Percentiles rank a stretch among this genome's conserved stretches.
phyloP scores from a whole-genome alignment of 2,113 vertebrate genomes.

The Nettapus auritus region DNA sequence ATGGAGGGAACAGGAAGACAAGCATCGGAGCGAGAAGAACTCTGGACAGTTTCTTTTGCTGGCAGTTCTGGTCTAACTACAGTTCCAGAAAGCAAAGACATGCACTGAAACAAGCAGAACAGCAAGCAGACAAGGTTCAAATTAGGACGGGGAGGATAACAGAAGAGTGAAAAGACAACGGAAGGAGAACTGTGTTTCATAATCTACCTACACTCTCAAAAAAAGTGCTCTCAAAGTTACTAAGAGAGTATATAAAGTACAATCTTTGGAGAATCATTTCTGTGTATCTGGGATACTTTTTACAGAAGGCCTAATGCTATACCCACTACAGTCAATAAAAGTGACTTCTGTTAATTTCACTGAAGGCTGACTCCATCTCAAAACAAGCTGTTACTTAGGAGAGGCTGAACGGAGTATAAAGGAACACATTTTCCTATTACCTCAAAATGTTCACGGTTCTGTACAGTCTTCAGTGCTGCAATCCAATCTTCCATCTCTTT shows the following conservation, averaged over 20 bases:
- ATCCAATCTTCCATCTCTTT: conserved; percentile 99
- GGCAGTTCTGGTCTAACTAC: not conserved
- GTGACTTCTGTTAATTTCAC: not conserved
- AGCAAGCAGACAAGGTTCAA: not conserved
- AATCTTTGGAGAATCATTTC: not conserved
- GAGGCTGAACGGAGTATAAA: not conserved
- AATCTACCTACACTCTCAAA: not conserved
- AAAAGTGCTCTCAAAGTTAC: not conserved
- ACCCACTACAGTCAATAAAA: not conserved
- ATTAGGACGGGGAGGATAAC: not conserved
- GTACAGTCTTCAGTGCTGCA: conserved; percentile 89
- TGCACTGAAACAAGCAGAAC: not conserved
- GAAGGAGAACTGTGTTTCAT: not conserved
- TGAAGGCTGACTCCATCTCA: not conserved
- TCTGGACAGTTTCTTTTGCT: not conserved
- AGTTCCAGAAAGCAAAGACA: not conserved
- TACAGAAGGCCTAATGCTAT: not conserved
- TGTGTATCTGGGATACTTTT: not conserved
- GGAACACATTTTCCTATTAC: conserved; percentile 60
- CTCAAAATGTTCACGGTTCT: conserved; percentile 95
- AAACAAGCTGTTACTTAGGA: not conserved
- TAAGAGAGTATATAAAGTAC: not conserved
- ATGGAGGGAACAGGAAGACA: not conserved
- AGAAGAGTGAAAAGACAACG: not conserved
- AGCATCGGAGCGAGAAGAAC: not conserved